Conservation (phyloP, 2,113 vertebrate species). For the Aviceda subcristata region DNA sequence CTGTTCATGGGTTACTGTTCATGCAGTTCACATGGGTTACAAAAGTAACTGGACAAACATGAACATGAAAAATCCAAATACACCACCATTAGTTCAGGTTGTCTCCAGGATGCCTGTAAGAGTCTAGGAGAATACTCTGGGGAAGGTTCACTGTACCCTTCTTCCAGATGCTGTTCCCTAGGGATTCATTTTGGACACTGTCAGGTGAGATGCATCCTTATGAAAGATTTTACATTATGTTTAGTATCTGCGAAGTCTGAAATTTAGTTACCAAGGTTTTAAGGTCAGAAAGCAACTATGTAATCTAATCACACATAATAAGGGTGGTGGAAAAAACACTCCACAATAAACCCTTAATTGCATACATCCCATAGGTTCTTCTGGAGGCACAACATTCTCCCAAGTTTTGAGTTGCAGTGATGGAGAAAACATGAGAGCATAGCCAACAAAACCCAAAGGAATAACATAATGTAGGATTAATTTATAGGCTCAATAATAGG, state of each 20-base stretch:
- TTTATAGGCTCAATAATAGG: not conserved
- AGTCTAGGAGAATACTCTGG: not conserved
- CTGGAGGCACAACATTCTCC: not conserved
- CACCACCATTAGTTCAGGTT: not conserved
- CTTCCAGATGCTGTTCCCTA: not conserved
- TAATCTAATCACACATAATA: not conserved
- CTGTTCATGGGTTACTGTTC: too few species aligned
- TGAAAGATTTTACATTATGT: not conserved
- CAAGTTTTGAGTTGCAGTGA: not conserved
- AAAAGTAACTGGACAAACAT: not conserved
- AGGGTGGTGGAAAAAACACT: not conserved
- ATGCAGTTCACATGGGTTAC: not conserved
- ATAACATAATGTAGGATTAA: not conserved
- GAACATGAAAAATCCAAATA: not conserved
- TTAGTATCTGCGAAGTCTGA: not conserved
- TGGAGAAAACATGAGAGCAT: not conserved
- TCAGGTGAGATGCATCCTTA: not conserved
- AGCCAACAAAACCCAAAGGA: not conserved
- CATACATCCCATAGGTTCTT: not conserved
- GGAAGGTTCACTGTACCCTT: not conserved
- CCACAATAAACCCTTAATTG: not conserved
- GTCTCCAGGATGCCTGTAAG: not conserved
- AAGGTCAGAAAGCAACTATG: not conserved
- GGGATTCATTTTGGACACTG: not conserved
- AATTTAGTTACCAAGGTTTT: not conserved